A percentile compares a stretch with the other conserved stretches of the same genome.
Evolutionary conservation across 2,888 invertebrate species (phyloP).

Genomic region (Tipula lateralis): DNA sequence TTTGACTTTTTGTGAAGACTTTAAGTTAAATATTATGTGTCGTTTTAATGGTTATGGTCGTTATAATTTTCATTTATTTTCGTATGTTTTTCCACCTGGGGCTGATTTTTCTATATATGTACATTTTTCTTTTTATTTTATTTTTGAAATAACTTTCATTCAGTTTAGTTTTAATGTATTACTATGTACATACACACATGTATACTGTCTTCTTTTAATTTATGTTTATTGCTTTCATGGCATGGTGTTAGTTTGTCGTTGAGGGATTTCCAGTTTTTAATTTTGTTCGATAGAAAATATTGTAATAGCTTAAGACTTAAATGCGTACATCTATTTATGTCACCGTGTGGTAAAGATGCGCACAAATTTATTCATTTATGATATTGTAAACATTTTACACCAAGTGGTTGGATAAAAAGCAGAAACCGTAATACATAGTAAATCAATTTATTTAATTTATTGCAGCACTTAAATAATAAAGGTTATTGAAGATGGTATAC

Average conservation of each 20-base stretch:
- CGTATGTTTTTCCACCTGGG: conserved; percentile 11
- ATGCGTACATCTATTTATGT: not conserved
- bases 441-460: conserved; percentile 1
- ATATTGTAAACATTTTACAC: not conserved
- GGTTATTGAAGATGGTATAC: not conserved
- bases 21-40: not conserved
- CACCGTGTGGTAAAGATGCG: not conserved
- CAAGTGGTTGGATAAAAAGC: not conserved
- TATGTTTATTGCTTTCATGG: conserved; percentile 7
- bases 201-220: not conserved
- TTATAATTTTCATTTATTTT: conserved; percentile 11
- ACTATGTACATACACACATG: no score
- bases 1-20: conserved; percentile 4
- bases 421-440: not conserved
- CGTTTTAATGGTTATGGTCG: conserved; percentile 11
- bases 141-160: conserved; percentile 12
- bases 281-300: not conserved
- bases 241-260: not conserved
- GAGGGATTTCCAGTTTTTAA: conserved; percentile 11
- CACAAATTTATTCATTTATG: no score
- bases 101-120: not conserved
- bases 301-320: not conserved
- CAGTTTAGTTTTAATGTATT: conserved; percentile 15
- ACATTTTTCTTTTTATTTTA: not conserved
- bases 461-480: not conserved